phyloP scores from a whole-genome alignment of 2,888 invertebrate genomes.

The Aromia moschata region DNA sequence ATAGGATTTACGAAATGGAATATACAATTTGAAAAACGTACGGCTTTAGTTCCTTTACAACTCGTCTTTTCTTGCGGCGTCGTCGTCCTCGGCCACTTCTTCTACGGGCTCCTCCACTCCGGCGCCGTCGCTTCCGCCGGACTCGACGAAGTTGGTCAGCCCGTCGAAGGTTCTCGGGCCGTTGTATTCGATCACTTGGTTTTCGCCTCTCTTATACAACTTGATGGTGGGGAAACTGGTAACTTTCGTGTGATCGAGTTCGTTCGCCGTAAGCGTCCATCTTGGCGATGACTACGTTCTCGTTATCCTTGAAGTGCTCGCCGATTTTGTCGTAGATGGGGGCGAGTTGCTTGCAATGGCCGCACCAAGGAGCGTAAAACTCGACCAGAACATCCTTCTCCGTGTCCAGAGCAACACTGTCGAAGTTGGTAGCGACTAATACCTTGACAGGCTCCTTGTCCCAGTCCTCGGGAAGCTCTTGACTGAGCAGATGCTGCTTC shows the following conservation, averaged over 20 bases:
- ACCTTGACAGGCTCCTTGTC: constrained; percentile 90
- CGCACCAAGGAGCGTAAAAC: constrained; percentile 99
- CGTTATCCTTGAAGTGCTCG: constrained; percentile 88
- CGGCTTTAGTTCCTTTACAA: constrained; percentile 67
- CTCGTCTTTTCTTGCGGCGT: constrained; percentile 79
- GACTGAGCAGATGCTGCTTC: constrained; percentile 94
- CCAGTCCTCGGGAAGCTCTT: constrained; percentile 97
- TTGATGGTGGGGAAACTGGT: constrained; percentile 95
- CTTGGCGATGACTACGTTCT: constrained; percentile 92
- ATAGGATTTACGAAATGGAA: constrained; percentile 35
- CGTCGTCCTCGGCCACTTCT: constrained; percentile 78
- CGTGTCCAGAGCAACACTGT: constrained; percentile 87
- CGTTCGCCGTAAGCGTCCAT: constrained; percentile 99
- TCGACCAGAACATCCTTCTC: constrained; percentile 95
- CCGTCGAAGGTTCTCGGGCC: constrained; percentile 95
- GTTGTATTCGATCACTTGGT: constrained; percentile 89
- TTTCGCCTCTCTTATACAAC: constrained; percentile 92
- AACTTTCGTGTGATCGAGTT: constrained; percentile 95
- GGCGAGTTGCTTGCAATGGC: constrained; percentile 96
- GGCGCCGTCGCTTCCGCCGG: constrained; percentile 83
- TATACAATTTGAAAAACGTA: constrained; percentile 28
- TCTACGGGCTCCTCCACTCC: constrained; percentile 71
- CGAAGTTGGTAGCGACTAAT: constrained; percentile 95
- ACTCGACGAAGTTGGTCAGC: constrained; percentile 92
- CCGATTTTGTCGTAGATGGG: constrained; percentile 92